These are phyloP conservation scores for Phrynosoma blainvillii DNA, from an alignment of 2,113 vertebrate species.

Conservation along the genomic window DNA sequence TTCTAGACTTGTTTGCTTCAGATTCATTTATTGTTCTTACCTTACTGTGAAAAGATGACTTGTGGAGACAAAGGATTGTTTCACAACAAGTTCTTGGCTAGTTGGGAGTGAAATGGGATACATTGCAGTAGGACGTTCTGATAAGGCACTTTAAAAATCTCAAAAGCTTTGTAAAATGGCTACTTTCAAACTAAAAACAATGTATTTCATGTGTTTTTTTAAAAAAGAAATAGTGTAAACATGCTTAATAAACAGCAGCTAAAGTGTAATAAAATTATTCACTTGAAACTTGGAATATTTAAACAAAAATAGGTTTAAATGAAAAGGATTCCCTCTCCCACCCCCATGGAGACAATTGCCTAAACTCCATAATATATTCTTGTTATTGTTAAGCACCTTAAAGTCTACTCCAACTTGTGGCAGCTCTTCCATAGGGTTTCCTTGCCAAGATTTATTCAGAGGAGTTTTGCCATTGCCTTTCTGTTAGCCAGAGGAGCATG, in stretches of 20 bases:
- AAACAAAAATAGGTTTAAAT: too few relatives aligned
- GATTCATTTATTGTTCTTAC: conserved; percentile 16
- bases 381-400: too few relatives aligned
- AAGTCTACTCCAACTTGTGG: too few relatives aligned
- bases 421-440: too few relatives aligned
- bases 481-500: too few relatives aligned
- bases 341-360: too few relatives aligned
- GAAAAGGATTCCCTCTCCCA: too few relatives aligned
- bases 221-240: neutral
- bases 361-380: too few relatives aligned
- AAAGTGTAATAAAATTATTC: neutral
- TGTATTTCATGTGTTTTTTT: neutral
- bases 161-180: neutral
- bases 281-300: neutral
- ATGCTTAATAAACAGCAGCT: neutral
- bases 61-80: neutral
- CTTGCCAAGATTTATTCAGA: too few relatives aligned
- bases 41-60: neutral
- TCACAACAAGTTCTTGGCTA: neutral
- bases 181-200: neutral
- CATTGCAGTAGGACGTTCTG: neutral
- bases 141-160: neutral
- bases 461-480: too few relatives aligned
- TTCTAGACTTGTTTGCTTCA: conserved; percentile 5
- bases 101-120: neutral